phyloP scores from a whole-genome alignment of 1,140 invertebrate species.

The Bombus confusus region DNA sequence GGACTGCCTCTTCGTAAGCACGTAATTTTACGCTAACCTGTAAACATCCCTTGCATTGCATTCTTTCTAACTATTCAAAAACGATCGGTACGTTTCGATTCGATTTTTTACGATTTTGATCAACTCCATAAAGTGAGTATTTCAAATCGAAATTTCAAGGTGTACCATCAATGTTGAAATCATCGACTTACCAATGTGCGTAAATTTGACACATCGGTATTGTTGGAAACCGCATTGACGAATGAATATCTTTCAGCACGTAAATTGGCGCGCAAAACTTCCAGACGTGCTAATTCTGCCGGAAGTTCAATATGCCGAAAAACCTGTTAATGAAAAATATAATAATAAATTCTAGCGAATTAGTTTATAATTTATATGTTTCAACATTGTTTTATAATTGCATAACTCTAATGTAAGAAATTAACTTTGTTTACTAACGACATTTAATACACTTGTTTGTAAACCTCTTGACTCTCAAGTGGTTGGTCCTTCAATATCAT shows the following conservation, averaged over 20 bases:
- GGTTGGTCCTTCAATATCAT: not conserved
- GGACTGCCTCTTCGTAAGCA: slow-evolving; percentile 80
- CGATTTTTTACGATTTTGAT: too few species aligned
- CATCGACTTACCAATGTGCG: slow-evolving; percentile 81
- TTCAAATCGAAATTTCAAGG: not conserved
- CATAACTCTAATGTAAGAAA: not conserved
- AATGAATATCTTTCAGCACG: slow-evolving; percentile 81
- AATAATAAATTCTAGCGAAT: not conserved
- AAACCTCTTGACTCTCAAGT: slow-evolving; percentile 11
- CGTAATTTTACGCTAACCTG: slow-evolving; percentile 69
- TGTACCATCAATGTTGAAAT: not conserved
- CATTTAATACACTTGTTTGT: not conserved
- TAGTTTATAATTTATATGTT: not conserved
- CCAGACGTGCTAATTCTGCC: slow-evolving; percentile 86
- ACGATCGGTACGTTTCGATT: not conserved
- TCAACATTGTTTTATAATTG: not conserved
- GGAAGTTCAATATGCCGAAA: slow-evolving; percentile 89
- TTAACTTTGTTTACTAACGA: not conserved
- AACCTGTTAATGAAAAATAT: slow-evolving; percentile 82
- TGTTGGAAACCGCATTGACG: slow-evolving; percentile 83
- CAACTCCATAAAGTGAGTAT: not conserved
- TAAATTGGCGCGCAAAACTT: slow-evolving; percentile 82
- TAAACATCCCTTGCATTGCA: not conserved
- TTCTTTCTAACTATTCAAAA: not conserved
- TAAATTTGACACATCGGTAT: slow-evolving; percentile 83